phyloP scores from a whole-genome alignment of 2,888 invertebrate genomes.

The Tuta absoluta region DNA sequence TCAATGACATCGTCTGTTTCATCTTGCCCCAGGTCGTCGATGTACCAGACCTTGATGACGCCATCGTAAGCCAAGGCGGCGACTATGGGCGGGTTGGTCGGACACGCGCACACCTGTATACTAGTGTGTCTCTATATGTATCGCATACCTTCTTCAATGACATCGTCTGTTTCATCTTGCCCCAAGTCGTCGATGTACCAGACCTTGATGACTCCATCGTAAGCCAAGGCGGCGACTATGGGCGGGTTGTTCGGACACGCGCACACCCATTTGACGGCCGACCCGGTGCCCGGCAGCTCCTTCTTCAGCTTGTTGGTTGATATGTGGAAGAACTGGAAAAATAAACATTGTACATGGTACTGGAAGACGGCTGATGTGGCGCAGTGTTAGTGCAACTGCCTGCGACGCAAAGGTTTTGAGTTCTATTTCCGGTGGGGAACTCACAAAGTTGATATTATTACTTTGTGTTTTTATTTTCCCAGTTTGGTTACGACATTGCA shows the following conservation, averaged over 20 bases:
- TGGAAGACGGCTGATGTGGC: no score
- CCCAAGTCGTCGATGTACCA: constrained; percentile 78
- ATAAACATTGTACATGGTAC: constrained; percentile 8
- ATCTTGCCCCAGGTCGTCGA: constrained; percentile 63
- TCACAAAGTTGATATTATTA: no score
- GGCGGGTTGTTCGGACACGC: constrained; percentile 74
- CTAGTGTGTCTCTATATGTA: constrained; percentile 67
- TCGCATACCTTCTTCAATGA: constrained; percentile 71
- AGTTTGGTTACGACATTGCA: no score
- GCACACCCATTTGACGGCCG: constrained; percentile 74
- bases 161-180: constrained; percentile 50
- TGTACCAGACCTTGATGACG: constrained; percentile 80
- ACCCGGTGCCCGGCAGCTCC: constrained; percentile 69
- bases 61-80: constrained; percentile 82
- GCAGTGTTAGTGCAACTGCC: no score
- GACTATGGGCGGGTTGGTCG: constrained; percentile 74
- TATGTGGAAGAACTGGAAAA: constrained; percentile 81
- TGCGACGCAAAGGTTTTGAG: no score
- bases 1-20: constrained; percentile 59
- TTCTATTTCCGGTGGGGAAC: no score
- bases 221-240: constrained; percentile 81
- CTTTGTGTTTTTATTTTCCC: no score
- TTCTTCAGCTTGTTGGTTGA: constrained; percentile 77
- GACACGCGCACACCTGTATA: constrained; percentile 77
- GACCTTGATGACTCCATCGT: constrained; percentile 80